These are phyloP conservation scores for Rhimphoctona megacephalus DNA, from an alignment of 2,888 invertebrate genomes.

Conservation along the genomic window DNA sequence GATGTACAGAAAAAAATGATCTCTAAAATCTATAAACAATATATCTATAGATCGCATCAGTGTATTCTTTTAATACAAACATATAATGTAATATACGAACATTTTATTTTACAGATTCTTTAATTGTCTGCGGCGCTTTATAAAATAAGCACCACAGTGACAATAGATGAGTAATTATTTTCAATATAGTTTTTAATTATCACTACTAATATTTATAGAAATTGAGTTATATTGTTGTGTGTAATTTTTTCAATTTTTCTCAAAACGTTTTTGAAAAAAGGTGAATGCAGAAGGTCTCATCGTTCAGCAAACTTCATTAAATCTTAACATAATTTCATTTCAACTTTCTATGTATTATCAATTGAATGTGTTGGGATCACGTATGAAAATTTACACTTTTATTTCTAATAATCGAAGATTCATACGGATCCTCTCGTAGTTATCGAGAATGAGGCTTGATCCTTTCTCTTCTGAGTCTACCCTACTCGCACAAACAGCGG, in stretches of 20 bases:
- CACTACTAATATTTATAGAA: too few species aligned
- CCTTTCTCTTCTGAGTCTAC: slow-evolving; percentile 54
- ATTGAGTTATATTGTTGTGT: too few species aligned
- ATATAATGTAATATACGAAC: too few species aligned
- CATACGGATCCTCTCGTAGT: not conserved
- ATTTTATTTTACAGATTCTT: too few species aligned
- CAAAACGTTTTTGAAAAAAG: too few species aligned
- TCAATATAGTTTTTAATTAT: too few species aligned
- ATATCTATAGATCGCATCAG: too few species aligned
- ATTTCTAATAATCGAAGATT: slow-evolving; percentile 3
- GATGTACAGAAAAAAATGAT: too few species aligned
- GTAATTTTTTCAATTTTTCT: not conserved
- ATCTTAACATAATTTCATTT: not conserved
- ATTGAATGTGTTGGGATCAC: not conserved
- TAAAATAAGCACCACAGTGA: not conserved
- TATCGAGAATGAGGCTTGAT: slow-evolving; percentile 11
- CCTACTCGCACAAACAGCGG: slow-evolving; percentile 21
- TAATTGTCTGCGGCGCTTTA: not conserved
- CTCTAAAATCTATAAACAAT: too few species aligned
- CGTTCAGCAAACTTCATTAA: not conserved
- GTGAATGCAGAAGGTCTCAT: too few species aligned
- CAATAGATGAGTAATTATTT: not conserved
- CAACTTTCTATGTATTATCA: not conserved
- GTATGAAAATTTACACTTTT: not conserved
- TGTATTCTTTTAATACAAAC: too few species aligned